A percentile compares a stretch with the other conserved stretches of the same genome.
Evolutionary conservation across 2,113 vertebrate species (phyloP).

Genomic region (Silurus glanis): DNA sequence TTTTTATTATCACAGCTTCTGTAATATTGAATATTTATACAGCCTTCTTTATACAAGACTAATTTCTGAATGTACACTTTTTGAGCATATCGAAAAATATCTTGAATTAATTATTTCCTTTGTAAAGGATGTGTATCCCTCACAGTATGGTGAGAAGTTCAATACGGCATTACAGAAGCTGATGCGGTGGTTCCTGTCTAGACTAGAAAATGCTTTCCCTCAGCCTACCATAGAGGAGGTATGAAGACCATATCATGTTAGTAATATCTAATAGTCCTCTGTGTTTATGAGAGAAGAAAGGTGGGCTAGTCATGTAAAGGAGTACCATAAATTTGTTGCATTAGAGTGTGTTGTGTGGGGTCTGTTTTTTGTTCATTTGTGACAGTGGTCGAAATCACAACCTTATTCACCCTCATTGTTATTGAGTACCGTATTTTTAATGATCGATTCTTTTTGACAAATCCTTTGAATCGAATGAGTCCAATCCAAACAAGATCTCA

Average conservation of each 20-base stretch:
- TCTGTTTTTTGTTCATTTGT: not conserved
- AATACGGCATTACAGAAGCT: slow-evolving; percentile 43
- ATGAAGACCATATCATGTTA: not conserved
- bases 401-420: not conserved
- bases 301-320: not conserved
- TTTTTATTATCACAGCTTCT: not conserved
- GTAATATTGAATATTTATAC: not conserved
- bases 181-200: slow-evolving; percentile 49
- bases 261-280: not conserved
- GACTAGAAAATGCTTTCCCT: slow-evolving; percentile 46
- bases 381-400: not conserved
- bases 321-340: not conserved
- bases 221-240: slow-evolving; percentile 52
- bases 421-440: not conserved
- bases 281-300: not conserved
- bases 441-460: not conserved
- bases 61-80: not conserved
- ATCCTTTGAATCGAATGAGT: not conserved
- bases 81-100: not conserved
- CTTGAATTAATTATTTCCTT: not conserved
- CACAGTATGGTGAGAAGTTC: slow-evolving; percentile 48
- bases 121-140: slow-evolving; percentile 47
- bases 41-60: not conserved
- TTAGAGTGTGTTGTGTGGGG: not conserved
- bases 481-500: not conserved